Conservation (phyloP, 2,113 vertebrate species). For the Eupsittula cactorum region DNA sequence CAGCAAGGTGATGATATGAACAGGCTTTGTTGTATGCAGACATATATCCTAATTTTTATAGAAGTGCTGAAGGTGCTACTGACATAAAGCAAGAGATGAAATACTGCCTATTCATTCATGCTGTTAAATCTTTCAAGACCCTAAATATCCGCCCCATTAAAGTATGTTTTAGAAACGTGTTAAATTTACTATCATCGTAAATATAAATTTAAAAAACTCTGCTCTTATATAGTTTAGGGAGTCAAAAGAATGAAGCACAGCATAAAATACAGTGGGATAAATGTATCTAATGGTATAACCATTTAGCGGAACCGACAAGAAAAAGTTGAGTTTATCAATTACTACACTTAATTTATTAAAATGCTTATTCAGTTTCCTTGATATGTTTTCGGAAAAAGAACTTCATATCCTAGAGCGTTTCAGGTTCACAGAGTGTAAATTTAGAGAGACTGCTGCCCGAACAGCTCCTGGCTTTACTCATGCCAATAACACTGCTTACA, state of each 20-base stretch:
- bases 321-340: background rate
- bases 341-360: background rate
- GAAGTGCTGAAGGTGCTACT: background rate
- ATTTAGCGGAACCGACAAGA: background rate
- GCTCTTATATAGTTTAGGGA: background rate
- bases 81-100: background rate
- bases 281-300: background rate
- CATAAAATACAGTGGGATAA: background rate
- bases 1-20: background rate
- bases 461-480: background rate
- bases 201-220: background rate
- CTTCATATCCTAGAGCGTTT: background rate
- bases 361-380: background rate
- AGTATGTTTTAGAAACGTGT: background rate
- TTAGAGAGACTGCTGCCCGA: background rate
- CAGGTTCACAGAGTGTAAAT: background rate
- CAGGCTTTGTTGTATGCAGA: background rate
- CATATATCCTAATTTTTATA: background rate
- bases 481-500: background rate
- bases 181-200: background rate
- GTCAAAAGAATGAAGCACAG: background rate
- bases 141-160: background rate
- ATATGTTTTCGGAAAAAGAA: background rate
- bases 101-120: background rate
- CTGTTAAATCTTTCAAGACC: background rate